Conservation (phyloP, 2,797 vertebrate species). For the Pteronotus mesoamericanus region DNA sequence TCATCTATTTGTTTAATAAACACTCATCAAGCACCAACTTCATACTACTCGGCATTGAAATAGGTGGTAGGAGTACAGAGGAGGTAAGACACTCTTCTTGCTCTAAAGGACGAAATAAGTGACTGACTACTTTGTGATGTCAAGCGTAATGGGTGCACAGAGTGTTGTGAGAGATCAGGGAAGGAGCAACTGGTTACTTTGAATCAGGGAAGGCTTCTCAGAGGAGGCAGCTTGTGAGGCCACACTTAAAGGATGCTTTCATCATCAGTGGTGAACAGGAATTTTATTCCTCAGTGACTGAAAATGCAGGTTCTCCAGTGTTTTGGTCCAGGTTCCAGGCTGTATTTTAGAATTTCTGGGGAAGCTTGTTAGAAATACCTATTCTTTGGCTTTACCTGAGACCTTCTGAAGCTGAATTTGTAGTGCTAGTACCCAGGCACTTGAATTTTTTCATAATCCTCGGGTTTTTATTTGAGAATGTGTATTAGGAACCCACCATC, state of each 20-base stretch:
- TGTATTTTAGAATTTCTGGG: neutral
- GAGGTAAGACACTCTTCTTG: neutral
- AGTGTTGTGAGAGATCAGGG: neutral
- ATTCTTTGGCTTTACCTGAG: neutral
- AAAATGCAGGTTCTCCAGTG: neutral
- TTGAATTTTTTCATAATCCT: neutral
- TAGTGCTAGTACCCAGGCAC: neutral
- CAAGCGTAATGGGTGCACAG: neutral
- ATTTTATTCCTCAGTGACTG: neutral
- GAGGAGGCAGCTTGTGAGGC: neutral
- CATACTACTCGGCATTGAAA: fast-evolving
- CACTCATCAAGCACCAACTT: neutral
- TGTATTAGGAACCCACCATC: neutral
- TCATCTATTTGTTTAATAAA: neutral
- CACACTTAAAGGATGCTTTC: neutral
- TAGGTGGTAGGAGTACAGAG: neutral
- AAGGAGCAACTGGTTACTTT: neutral
- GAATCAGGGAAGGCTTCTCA: neutral
- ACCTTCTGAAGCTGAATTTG: neutral
- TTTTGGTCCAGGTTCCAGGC: neutral
- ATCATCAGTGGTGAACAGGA: neutral
- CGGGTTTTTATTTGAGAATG: neutral
- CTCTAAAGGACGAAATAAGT: neutral
- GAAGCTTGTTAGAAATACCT: neutral
- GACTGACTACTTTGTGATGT: neutral